Evolutionary conservation across 37 sponge, comb jelly and placozoan species (phyloP).

Genomic region (Tethya wilhelma): DNA sequence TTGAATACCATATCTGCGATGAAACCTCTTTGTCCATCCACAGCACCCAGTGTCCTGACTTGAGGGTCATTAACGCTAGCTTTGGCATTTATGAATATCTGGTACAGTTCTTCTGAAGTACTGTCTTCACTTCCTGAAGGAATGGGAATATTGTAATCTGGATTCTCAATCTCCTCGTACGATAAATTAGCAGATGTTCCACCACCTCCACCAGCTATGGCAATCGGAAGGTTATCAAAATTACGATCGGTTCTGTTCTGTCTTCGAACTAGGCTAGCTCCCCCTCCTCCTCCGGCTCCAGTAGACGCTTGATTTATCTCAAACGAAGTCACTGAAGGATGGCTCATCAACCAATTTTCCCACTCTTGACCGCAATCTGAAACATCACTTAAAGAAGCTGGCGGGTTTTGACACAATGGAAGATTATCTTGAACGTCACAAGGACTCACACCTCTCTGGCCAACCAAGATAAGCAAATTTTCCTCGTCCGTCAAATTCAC

Average conservation of each 20-base stretch:
- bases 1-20: neutral
- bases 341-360: neutral
- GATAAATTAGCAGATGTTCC: slow-evolving; percentile 8
- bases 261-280: slow-evolving; percentile 47
- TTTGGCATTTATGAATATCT: neutral
- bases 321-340: neutral
- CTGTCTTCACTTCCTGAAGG: slow-evolving; percentile 1
- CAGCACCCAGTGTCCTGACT: too few species aligned
- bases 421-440: slow-evolving; percentile 23
- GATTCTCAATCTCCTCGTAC: neutral
- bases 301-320: neutral
- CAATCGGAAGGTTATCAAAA: slow-evolving; percentile 7
- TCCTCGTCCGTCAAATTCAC: slow-evolving; percentile 8
- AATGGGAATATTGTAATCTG: neutral
- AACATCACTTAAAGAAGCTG: neutral
- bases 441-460: slow-evolving; percentile 54
- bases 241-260: neutral
- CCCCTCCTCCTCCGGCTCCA: slow-evolving; percentile 72
- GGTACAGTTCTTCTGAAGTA: slow-evolving; percentile 20
- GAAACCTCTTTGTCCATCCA: neutral
- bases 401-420: slow-evolving; percentile 8
- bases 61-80: neutral
- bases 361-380: slow-evolving; percentile 2
- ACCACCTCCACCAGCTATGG: slow-evolving; percentile 58
- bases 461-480: slow-evolving; percentile 34